Conservation (phyloP, 1,140 invertebrate genomes). For the Drosophila teissieri region DNA sequence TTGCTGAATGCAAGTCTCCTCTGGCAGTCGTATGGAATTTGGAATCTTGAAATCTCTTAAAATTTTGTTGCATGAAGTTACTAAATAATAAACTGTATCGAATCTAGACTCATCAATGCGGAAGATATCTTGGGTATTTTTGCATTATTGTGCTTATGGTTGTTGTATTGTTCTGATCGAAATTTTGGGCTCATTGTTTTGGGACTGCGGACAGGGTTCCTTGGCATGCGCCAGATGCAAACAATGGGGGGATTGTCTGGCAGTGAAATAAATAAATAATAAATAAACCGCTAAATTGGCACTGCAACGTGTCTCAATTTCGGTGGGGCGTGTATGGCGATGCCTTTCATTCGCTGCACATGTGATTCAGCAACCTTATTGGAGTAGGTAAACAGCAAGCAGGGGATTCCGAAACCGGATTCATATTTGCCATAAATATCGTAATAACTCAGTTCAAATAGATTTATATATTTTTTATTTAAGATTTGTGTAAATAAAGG, state of each 20-base stretch:
- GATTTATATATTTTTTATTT: not conserved
- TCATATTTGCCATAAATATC: constrained; percentile 7
- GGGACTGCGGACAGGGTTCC: constrained; percentile 1
- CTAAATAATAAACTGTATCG: not conserved
- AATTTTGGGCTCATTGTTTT: constrained; percentile 13
- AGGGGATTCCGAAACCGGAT: not conserved
- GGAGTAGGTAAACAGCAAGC: constrained; percentile 12
- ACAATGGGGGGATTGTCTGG: constrained; percentile 17
- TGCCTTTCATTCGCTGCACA: constrained; percentile 9
- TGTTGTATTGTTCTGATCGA: constrained; percentile 1
- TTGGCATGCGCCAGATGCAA: constrained; percentile 28
- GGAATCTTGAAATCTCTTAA: not conserved
- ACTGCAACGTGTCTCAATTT: constrained; percentile 18
- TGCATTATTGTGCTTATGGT: not conserved
- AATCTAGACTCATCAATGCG: not conserved
- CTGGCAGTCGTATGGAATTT: not conserved
- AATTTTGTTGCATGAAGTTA: not conserved
- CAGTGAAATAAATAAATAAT: constrained; percentile 25
- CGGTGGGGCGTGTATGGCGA: constrained; percentile 1
- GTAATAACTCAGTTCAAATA: constrained; percentile 16
- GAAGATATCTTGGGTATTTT: not conserved
- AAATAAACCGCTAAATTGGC: constrained; percentile 1
- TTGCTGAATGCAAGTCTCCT: not conserved
- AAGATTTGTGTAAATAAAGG: constrained; percentile 10
- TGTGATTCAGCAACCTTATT: constrained; percentile 20